These are phyloP conservation scores for Hyles euphorbiae DNA, from an alignment of 1,140 invertebrate genomes.

Conservation along the genomic window DNA sequence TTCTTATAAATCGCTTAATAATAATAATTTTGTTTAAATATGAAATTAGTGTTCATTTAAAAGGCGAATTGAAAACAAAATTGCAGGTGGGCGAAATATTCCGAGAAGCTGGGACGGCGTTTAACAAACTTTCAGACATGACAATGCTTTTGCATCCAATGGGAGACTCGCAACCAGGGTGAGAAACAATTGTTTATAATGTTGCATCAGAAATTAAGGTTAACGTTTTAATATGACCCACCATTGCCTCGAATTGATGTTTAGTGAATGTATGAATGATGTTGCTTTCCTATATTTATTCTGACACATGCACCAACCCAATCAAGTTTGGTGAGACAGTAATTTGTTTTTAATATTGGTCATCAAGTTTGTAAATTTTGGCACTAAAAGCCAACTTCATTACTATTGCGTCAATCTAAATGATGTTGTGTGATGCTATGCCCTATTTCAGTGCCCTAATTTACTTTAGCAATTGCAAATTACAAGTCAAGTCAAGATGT, in stretches of 20 bases:
- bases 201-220: neutral
- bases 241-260: neutral
- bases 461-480: neutral
- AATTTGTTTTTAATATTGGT: neutral
- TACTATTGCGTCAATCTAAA: neutral
- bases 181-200: conserved; percentile 40
- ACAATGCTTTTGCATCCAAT: conserved; percentile 95
- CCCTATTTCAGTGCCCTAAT: neutral
- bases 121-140: conserved; percentile 93
- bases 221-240: neutral
- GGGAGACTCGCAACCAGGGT: conserved; percentile 91
- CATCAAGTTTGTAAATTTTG: neutral
- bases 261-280: neutral
- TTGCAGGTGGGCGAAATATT: conserved; percentile 96
- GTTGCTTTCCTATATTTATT: too few relatives aligned
- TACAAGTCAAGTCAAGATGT: neutral
- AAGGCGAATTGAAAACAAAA: conserved; percentile 8
- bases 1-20: too few relatives aligned
- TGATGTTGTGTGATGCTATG: neutral
- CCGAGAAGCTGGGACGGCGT: conserved; percentile 92
- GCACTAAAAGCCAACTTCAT: neutral
- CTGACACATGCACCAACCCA: neutral
- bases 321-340: neutral
- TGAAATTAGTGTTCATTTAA: neutral
- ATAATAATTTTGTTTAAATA: neutral